A percentile compares a stretch with the other conserved stretches of the same genome.
phyloP scores from a whole-genome alignment of 2,888 invertebrate genomes.

The Lepidonotus clava region DNA sequence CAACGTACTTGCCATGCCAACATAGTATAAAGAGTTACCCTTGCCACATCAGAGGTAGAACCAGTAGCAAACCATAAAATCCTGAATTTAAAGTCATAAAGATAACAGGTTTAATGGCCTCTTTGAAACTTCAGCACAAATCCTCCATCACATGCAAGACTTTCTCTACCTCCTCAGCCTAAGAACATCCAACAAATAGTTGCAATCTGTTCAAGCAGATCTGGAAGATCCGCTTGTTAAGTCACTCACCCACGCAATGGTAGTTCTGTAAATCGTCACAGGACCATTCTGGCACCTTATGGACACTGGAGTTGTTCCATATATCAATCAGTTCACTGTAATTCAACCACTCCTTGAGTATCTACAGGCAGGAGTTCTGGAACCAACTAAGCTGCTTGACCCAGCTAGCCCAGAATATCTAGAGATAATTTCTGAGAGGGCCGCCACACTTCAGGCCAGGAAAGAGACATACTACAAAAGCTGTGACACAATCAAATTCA shows the following conservation, averaged over 20 bases:
- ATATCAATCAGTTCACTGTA: constrained; percentile 57
- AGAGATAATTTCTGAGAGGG: too few relatives aligned
- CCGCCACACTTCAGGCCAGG: too few relatives aligned
- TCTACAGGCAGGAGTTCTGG: not conserved
- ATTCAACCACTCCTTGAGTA: not conserved
- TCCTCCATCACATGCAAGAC: constrained; percentile 56
- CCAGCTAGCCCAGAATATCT: not conserved
- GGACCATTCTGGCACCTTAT: constrained; percentile 64
- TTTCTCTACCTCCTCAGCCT: constrained; percentile 56
- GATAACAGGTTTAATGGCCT: constrained; percentile 64
- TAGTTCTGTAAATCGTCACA: constrained; percentile 60
- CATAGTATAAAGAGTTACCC: not conserved
- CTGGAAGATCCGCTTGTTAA: constrained; percentile 45
- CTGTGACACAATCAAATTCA: too few relatives aligned
- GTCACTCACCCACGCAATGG: constrained; percentile 59
- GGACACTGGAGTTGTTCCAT: constrained; percentile 48
- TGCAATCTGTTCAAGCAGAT: constrained; percentile 59
- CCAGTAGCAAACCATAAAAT: not conserved
- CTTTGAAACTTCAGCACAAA: constrained; percentile 61
- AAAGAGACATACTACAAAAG: too few relatives aligned
- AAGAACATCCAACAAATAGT: constrained; percentile 59
- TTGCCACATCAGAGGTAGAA: not conserved
- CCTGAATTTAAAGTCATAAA: not conserved
- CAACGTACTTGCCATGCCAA: not conserved
- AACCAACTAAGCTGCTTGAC: not conserved